Conservation (phyloP, 2,113 vertebrate genomes). For the Ailurus styani region DNA sequence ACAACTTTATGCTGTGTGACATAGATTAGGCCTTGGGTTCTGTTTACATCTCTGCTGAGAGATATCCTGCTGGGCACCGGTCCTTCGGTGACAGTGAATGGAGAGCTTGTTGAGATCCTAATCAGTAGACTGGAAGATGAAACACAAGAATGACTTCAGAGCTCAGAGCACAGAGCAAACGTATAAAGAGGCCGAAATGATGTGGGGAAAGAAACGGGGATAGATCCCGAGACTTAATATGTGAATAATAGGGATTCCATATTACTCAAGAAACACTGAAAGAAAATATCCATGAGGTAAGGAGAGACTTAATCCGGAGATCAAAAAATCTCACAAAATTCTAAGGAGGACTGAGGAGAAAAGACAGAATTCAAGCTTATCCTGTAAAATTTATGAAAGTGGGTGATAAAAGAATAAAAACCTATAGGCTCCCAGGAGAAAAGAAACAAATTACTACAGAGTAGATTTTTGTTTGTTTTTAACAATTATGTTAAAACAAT, state of each 20-base stretch:
- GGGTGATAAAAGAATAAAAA: not conserved
- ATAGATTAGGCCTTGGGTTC: not conserved
- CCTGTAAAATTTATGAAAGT: not conserved
- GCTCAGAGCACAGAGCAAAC: not conserved
- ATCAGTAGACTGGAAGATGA: not conserved
- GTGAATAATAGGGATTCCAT: not conserved
- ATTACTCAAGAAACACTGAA: not conserved
- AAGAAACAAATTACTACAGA: not conserved
- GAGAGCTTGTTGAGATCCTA: not conserved
- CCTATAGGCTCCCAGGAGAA: not conserved
- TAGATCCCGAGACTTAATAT: not conserved
- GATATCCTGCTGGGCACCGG: not conserved
- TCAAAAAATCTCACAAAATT: not conserved
- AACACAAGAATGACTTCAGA: not conserved
- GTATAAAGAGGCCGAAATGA: not conserved
- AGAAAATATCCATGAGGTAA: slow-evolving; percentile 3
- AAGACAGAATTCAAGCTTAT: not conserved
- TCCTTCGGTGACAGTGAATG: not conserved
- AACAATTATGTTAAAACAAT: not conserved
- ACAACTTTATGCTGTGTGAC: not conserved
- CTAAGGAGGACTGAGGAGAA: not conserved
- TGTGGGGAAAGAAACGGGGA: not conserved
- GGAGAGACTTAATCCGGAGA: not conserved
- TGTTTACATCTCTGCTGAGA: not conserved
- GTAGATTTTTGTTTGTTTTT: not conserved